These are phyloP conservation scores for Lophius piscatorius DNA, from an alignment of 2,113 vertebrate species.

Conservation along the genomic window DNA sequence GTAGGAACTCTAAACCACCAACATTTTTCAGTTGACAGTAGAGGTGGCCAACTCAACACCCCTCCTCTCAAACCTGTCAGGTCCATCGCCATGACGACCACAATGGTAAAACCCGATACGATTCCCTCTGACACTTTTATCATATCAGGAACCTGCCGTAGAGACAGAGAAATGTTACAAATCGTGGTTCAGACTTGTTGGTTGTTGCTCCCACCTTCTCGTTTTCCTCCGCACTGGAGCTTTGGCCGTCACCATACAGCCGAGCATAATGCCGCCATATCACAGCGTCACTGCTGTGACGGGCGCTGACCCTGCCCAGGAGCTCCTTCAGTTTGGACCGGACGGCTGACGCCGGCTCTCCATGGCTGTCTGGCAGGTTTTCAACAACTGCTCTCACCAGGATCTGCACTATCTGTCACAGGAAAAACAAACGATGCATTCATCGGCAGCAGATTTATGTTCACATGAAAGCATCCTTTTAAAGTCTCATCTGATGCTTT, in stretches of 20 bases:
- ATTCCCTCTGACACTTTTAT: too few species aligned
- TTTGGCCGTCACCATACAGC: constrained; percentile 85
- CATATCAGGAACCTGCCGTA: too few species aligned
- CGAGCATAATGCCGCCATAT: constrained; percentile 91
- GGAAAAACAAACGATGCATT: neutral
- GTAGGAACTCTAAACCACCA: too few species aligned
- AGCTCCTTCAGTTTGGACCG: constrained; percentile 86
- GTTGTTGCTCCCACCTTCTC: constrained; percentile 84
- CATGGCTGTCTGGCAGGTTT: constrained; percentile 80
- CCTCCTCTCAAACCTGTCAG: too few species aligned
- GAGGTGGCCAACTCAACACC: too few species aligned
- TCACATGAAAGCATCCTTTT: neutral
- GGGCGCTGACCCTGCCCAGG: constrained; percentile 89
- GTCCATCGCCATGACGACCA: too few species aligned
- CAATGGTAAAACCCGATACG: too few species aligned
- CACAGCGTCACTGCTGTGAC: constrained; percentile 84
- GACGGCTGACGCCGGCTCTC: constrained; percentile 73
- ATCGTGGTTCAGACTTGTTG: too few species aligned
- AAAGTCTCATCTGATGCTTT: neutral
- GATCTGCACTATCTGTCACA: constrained; percentile 87
- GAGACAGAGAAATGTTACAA: too few species aligned
- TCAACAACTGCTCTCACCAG: constrained; percentile 85
- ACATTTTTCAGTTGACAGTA: too few species aligned
- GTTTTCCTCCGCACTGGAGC: constrained; percentile 81
- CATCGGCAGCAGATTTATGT: neutral